Evolutionary conservation across 2,888 invertebrate genomes (phyloP), one percentile per base, ranked within the genome.

Genomic region (Terebella lapidaria): DNA sequence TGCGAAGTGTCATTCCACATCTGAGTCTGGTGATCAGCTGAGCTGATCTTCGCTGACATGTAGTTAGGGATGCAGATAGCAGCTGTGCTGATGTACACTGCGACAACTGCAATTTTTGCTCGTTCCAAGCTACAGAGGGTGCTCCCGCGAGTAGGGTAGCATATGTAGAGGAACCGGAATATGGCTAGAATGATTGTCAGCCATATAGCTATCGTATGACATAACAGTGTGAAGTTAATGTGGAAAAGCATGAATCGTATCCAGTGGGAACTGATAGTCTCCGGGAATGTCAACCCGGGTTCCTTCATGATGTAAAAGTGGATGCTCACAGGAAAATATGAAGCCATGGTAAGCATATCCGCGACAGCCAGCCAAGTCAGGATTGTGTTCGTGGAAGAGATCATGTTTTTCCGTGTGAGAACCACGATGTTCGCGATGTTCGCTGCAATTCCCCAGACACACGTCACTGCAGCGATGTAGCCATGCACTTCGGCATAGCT

Each of bases 391-490:
- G 93, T 94, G 2, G 94, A 89, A 61, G 92, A 91, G n/a, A 79
- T 72, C 93, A 95, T 94, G 80, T 94, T 92, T 29, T 89, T 87
- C 18, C 92, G 86, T 1, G 93, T 92, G 60, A 96, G 84, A 3
- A 95, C 94, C 46, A 90, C 88, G 64, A 95, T 91, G 81, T 94
- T 95, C 68, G 94, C 85, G 20, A 89, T 86, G 80, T 95, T 95
- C 58, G 94, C 91, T 52, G n/a, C n/a, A n/a, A n/a, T n/a, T n/a
- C n/a, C n/a, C n/a, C n/a, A n/a, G n/a, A n/a, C n/a, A n/a, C n/a
- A n/a, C n/a, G n/a, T n/a, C n/a, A n/a, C n/a, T n/a, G n/a, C n/a
- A n/a, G n/a, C n/a, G n/a, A n/a, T n/a, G n/a, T n/a, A n/a, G n/a
- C n/a, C n/a, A n/a, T n/a, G n/a, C n/a, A n/a, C n/a, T n/a, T n/a